These are phyloP conservation scores for Piprites chloris DNA, from an alignment of 2,113 vertebrate species.

Conservation along the genomic window DNA sequence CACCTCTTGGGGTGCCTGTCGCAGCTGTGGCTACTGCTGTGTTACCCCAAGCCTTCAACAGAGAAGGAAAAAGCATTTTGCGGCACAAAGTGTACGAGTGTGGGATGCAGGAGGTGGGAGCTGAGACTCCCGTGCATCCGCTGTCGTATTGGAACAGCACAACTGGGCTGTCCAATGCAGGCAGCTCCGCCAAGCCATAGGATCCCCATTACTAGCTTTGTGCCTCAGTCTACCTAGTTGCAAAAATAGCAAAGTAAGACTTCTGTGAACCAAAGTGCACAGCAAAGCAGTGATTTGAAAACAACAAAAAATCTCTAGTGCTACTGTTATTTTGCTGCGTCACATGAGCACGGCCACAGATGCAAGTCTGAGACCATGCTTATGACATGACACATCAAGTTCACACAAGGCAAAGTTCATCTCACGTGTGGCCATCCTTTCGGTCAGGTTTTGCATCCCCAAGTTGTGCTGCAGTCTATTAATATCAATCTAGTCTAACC, in stretches of 20 bases:
- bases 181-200: background rate
- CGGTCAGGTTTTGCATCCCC: background rate
- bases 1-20: background rate
- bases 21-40: background rate
- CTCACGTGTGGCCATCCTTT: background rate
- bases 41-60: background rate
- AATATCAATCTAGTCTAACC: background rate
- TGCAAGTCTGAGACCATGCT: background rate
- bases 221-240: background rate
- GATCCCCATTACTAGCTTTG: background rate
- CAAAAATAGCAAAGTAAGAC: background rate
- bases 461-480: background rate
- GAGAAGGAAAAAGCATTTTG: background rate
- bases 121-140: background rate
- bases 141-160: background rate
- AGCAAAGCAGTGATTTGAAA: background rate
- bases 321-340: background rate
- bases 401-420: background rate
- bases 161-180: background rate
- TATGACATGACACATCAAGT: fast-evolving
- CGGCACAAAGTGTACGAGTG: fast-evolving
- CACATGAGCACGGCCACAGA: background rate
- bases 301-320: background rate
- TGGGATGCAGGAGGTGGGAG: fast-evolving
- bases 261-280: background rate